Evolutionary conservation across 2,888 invertebrate genomes (phyloP), one percentile per base, ranked within the genome.

Genomic region (Mycalesis mineus): DNA sequence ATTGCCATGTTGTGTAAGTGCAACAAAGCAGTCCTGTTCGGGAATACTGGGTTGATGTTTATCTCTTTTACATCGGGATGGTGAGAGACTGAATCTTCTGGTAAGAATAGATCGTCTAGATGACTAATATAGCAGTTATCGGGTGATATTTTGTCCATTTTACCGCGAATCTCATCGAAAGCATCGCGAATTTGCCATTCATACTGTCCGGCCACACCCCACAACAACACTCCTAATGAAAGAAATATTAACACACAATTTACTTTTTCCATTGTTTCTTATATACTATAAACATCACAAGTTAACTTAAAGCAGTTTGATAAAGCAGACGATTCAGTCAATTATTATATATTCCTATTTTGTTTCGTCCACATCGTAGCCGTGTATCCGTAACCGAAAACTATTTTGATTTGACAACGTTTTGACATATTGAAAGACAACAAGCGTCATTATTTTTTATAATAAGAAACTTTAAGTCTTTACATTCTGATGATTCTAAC

Each of bases 1-100:
- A 98, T 90, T n/a, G 98, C 98, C 94, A 98, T 95, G 80, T 98
- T 98, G 80, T 98, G 98, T 58, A 98, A 88, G 88, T 98, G 98
- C 57, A 98, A 87, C 69, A 99, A 84, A 22, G 96, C 96, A 0
- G 98, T 98, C 71, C 98, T 92, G 86, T 99, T 99, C 0, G 97
- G 97, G 73, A 97, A 97, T 51, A 98, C 93, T 8, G 98, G 96
- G 88, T 98, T 97, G 55, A 97, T 96, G 73, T 97, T 97, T 62
- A 98, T 94, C 75, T 98, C 96, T 81, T 97, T 97, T 61, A 97
- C 96, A 72, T 97, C 96, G 0, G 98, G 98, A 64, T 95, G 91
- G 77, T 98, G 98, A 0, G 98, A 97, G 0, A 99, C 94, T 0
- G 96, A 91, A 65, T 96, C 96, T 51, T 93, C 92, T 0, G 96